Percentiles rank a stretch among this genome's conserved stretches.
Conservation (phyloP, 53 echinoderm and acorn worm genomes). For the Patiria pectinifera region DNA sequence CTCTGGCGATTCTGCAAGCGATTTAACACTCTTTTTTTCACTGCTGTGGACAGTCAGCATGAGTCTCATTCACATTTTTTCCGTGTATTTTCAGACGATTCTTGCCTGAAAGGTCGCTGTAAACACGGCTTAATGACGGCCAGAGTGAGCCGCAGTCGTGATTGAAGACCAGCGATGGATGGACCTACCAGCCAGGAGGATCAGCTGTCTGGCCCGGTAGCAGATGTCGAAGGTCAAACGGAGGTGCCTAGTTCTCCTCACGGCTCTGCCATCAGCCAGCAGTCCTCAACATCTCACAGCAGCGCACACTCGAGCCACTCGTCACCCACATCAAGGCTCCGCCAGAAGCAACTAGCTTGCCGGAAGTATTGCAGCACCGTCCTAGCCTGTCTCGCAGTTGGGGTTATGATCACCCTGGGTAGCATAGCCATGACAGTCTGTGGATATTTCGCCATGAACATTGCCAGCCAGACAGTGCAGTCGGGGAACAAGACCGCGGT, state of each 20-base stretch:
- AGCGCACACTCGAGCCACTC: conserved; percentile 22
- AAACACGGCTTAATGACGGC: neutral
- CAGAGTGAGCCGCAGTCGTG: neutral
- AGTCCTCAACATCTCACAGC: conserved; percentile 1
- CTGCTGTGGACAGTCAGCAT: too few species aligned
- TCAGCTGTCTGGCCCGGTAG: conserved; percentile 28
- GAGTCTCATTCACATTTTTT: neutral
- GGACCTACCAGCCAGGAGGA: neutral
- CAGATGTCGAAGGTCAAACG: conserved; percentile 10
- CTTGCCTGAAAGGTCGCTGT: neutral
- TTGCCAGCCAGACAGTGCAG: conserved; percentile 63
- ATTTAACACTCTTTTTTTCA: too few species aligned
- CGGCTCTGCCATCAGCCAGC: conserved; percentile 30
- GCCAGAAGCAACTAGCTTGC: neutral
- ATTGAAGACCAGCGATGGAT: conserved; percentile 6
- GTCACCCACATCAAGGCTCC: neutral
- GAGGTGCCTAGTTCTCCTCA: conserved; percentile 22
- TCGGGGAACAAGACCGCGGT: conserved; percentile 70
- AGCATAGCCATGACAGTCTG: conserved; percentile 91
- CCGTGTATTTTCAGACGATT: conserved; percentile 7
- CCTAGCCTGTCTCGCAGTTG: conserved; percentile 71
- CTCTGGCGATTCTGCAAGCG: too few species aligned
- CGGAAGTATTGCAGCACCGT: conserved; percentile 48
- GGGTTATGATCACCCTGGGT: conserved; percentile 71
- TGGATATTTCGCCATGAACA: conserved; percentile 79